These are phyloP conservation scores for Poeciliopsis occidentalis DNA, from an alignment of 2,113 vertebrate genomes.

Conservation along the genomic window DNA sequence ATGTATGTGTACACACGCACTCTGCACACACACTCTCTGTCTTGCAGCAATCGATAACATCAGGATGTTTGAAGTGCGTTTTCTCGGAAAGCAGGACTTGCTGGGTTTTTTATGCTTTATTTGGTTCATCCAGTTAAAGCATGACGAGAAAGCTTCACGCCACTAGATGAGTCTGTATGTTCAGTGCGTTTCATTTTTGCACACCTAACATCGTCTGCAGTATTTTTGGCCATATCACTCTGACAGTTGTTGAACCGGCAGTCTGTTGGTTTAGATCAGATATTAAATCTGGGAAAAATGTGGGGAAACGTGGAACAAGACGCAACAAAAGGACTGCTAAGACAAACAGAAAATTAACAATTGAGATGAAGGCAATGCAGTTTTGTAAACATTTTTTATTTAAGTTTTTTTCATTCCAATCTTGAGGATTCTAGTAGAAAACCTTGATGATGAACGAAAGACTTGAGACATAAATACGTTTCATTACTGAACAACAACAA, in stretches of 20 bases:
- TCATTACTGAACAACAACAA: not conserved
- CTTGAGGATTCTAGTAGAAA: too few species aligned
- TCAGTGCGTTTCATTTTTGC: not conserved
- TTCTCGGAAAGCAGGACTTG: conserved; percentile 11
- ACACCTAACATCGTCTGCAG: not conserved
- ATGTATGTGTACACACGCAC: conserved; percentile 6
- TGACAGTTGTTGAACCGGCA: too few species aligned
- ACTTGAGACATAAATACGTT: not conserved
- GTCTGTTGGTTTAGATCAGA: too few species aligned
- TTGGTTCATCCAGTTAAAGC: not conserved
- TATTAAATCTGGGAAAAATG: not conserved
- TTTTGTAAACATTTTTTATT: too few species aligned
- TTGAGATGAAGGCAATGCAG: too few species aligned
- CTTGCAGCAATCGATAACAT: conserved; percentile 17
- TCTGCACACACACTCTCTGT: conserved; percentile 16
- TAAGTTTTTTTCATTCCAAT: too few species aligned
- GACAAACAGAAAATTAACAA: too few species aligned
- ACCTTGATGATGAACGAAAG: too few species aligned
- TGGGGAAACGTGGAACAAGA: not conserved
- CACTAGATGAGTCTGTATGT: not conserved
- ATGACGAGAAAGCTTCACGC: not conserved
- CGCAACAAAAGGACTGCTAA: too few species aligned
- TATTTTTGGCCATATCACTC: too few species aligned
- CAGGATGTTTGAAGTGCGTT: conserved; percentile 36
- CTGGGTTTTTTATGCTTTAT: conserved; percentile 5